Conservation (phyloP, 64 coral and sea anemone species). For the Pachyseris speciosa region DNA sequence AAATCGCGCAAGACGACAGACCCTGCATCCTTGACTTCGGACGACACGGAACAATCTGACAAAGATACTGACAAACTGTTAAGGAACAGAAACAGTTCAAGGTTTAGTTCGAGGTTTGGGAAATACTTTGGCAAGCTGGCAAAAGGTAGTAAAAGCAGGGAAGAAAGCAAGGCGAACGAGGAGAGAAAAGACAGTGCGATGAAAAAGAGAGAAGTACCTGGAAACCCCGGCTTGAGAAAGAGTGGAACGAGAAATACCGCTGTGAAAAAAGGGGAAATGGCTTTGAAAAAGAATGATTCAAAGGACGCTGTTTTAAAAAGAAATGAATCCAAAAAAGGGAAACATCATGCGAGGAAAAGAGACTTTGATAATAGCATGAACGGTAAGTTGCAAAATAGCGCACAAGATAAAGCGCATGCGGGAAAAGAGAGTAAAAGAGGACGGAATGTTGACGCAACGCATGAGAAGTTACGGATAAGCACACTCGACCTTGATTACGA, state of each 20-base stretch:
- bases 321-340: not conserved
- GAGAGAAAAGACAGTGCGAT: not conserved
- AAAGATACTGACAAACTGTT: slow-evolving; percentile 29
- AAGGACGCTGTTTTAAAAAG: not conserved
- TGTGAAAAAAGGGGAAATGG: not conserved
- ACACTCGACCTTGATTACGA: slow-evolving; percentile 31
- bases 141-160: slow-evolving; percentile 38
- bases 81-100: slow-evolving; percentile 38
- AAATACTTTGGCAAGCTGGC: slow-evolving; percentile 79
- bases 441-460: not conserved
- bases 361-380: not conserved
- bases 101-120: slow-evolving; percentile 67
- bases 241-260: not conserved
- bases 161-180: slow-evolving; percentile 29
- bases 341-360: not conserved
- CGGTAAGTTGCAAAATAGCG: not conserved
- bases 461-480: not conserved
- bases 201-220: not conserved
- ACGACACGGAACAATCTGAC: slow-evolving; percentile 55
- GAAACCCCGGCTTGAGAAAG: not conserved
- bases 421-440: not conserved
- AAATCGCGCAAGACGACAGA: not conserved
- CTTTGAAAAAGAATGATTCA: not conserved
- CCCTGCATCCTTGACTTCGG: slow-evolving; percentile 22
- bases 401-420: not conserved